Evolutionary conservation across 2,113 vertebrate species (phyloP).

Genomic region (Proteles cristata): DNA sequence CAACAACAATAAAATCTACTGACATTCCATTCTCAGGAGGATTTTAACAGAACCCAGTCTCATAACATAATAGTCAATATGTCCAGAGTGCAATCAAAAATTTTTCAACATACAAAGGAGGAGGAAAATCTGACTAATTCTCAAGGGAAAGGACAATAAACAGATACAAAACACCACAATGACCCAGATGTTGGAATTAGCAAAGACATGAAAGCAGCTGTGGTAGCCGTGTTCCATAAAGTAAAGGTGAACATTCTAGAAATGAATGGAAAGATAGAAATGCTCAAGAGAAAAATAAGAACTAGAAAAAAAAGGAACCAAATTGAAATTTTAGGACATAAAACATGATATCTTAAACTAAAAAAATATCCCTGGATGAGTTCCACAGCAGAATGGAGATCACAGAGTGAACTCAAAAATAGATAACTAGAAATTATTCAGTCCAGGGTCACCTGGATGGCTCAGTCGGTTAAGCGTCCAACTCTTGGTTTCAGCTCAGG

Average conservation of each 20-base stretch:
- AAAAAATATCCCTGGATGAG: not conserved
- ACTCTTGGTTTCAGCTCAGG: too few relatives aligned
- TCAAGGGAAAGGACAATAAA: not conserved
- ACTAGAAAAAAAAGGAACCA: not conserved
- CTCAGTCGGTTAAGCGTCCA: too few relatives aligned
- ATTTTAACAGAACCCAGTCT: not conserved
- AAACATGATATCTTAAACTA: not conserved
- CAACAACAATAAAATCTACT: not conserved
- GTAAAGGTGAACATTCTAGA: slow-evolving; percentile 19
- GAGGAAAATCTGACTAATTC: slow-evolving; percentile 17
- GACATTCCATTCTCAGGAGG: not conserved
- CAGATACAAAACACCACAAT: not conserved
- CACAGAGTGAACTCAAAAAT: not conserved
- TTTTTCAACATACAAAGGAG: not conserved
- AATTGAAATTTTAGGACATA: slow-evolving; percentile 24
- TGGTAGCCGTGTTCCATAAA: slow-evolving; percentile 25
- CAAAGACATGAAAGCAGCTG: slow-evolving; percentile 40
- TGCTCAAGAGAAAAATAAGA: slow-evolving; percentile 24
- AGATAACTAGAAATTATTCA: not conserved
- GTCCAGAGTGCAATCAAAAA: slow-evolving; percentile 22
- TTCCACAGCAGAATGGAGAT: not conserved
- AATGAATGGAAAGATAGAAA: slow-evolving; percentile 36
- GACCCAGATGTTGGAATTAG: slow-evolving; percentile 1
- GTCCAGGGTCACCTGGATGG: not conserved
- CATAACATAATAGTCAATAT: not conserved